Conservation (phyloP, 2,113 vertebrate species). For the Anser cygnoides region DNA sequence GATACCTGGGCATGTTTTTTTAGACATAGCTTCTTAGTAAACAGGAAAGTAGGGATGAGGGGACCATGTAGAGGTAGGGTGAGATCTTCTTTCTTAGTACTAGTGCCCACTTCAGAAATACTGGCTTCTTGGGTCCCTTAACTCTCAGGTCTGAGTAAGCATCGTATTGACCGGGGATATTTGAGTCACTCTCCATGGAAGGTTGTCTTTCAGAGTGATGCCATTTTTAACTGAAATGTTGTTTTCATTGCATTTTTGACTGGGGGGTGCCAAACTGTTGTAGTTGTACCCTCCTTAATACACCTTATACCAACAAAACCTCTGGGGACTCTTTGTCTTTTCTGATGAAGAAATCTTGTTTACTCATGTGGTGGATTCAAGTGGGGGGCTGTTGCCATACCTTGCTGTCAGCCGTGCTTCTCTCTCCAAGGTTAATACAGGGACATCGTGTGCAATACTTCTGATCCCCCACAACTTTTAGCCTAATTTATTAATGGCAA, state of each 20-base stretch:
- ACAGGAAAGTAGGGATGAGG: neutral
- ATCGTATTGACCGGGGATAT: neutral
- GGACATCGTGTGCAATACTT: neutral
- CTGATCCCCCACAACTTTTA: neutral
- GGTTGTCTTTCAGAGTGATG: neutral
- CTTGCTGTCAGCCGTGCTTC: neutral
- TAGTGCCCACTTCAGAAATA: neutral
- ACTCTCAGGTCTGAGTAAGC: neutral
- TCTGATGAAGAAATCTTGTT: neutral
- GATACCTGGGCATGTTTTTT: neutral
- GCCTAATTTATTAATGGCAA: neutral
- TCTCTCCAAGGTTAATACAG: neutral
- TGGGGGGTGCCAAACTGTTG: accelerated
- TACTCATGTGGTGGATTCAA: neutral
- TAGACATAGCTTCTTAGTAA: neutral
- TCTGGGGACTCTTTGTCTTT: neutral
- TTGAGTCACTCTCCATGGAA: neutral
- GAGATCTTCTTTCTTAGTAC: neutral
- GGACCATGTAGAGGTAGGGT: neutral
- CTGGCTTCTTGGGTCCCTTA: neutral
- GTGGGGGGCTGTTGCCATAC: neutral
- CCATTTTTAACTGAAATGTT: neutral
- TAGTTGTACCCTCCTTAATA: neutral
- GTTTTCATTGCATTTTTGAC: neutral
- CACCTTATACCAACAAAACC: neutral